Base-by-base conservation (phyloP, 2,888 invertebrate genomes). In the Tetanocera ferruginea region DNA sequence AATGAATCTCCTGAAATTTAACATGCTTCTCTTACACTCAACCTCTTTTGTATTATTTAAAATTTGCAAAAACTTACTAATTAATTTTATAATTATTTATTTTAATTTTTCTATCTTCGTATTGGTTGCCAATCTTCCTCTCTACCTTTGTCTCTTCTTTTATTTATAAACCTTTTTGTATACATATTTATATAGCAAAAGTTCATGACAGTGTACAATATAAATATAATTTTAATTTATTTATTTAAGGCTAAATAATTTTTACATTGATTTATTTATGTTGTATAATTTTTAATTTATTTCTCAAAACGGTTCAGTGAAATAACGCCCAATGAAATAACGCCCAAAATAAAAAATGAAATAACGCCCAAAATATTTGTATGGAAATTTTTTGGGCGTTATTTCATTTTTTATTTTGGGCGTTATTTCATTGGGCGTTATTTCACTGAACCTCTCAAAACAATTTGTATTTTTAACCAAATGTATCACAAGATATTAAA, bases 261-360 rank as follows among this genome's bases (percentile, higher is more conserved):
- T 70, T 11, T n/a, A n/a, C n/a, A 11, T 31, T 11, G 4, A 37
- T n/a, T 69, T 69, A 25, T 49, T 34, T 72, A 34, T 37, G 57
- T 72, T 72, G 72, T 57, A 34, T 17, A 37, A 43, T 72, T 49
- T 60, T 52, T 72, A 72, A 72, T 37, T 43, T 57, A 72, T 72
- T 57, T 57, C 17, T 28, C 3, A 64, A 64, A 31, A 37, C 37
- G 8, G n/a, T n/a, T n/a, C n/a, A n/a, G n/a, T n/a, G n/a, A n/a
- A n/a, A n/a, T n/a, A n/a, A n/a, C n/a, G n/a, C n/a, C n/a, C n/a
- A n/a, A n/a, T 23, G 23, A 49, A 49, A 49, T 25, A 25, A n/a
- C n/a, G n/a, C n/a, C n/a, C n/a, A n/a, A n/a, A n/a, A n/a, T n/a
- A n/a, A n/a, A n/a, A n/a, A n/a, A n/a, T n/a, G n/a, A n/a, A n/a